A percentile compares a stretch with the other conserved stretches of the same genome.
Conservation (phyloP, 2,888 invertebrate genomes). For the Drosophila austrosaltans region DNA sequence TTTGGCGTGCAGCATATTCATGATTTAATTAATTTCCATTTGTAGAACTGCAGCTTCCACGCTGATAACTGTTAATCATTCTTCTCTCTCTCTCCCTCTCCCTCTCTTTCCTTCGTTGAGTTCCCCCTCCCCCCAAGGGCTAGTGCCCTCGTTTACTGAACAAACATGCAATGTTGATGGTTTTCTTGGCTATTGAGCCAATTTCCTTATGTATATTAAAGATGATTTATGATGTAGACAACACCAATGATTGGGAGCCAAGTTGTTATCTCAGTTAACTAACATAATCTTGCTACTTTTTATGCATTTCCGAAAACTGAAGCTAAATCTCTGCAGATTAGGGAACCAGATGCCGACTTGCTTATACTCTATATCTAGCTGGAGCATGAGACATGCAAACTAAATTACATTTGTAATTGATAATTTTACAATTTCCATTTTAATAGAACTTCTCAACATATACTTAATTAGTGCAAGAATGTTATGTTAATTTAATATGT, state of each 20-base stretch:
- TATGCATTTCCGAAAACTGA: background rate
- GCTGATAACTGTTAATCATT: conserved; percentile 62
- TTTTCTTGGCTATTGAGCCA: conserved; percentile 38
- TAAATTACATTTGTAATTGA: no score
- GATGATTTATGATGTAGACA: conserved; percentile 28
- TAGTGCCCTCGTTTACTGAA: conserved; percentile 41
- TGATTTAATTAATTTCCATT: conserved; percentile 73
- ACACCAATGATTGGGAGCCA: conserved; percentile 20
- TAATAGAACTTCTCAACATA: no score
- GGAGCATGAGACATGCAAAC: no score
- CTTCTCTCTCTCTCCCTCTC: background rate
- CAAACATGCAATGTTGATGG: conserved; percentile 32
- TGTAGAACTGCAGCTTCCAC: conserved; percentile 61
- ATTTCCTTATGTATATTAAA: conserved; percentile 47
- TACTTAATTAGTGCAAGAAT: no score
- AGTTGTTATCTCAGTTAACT: conserved; percentile 67
- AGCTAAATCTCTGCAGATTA: background rate
- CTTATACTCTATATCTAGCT: background rate
- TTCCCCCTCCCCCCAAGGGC: conserved; percentile 21
- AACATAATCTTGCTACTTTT: background rate
- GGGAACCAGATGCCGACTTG: background rate
- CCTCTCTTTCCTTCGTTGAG: background rate
- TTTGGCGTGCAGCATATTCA: conserved; percentile 65
- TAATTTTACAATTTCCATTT: no score
- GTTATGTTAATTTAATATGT: no score